Percentiles rank a stretch among this genome's conserved stretches.
Evolutionary conservation across 64 coral and sea anemone species (phyloP).

Genomic region (Stylophora pistillata): DNA sequence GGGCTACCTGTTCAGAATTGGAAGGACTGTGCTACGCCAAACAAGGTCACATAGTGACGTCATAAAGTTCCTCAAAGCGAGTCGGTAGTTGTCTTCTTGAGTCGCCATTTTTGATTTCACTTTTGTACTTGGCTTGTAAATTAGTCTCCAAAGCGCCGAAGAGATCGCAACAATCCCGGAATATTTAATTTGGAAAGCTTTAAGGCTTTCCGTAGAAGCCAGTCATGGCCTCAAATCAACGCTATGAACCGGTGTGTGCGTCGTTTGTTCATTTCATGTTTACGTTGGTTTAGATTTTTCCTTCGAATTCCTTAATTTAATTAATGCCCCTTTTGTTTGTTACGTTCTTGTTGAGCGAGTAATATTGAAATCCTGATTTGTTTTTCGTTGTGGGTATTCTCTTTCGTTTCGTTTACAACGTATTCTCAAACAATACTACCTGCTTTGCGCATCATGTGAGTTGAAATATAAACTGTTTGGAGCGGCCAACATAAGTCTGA

Average conservation of each 20-base stretch:
- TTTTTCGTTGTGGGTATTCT: no score
- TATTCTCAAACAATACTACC: no score
- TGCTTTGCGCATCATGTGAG: no score
- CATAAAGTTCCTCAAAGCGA: conserved; percentile 5
- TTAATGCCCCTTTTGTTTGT: not conserved
- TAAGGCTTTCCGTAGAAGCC: conserved; percentile 27
- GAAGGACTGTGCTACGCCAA: not conserved
- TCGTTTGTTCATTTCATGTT: not conserved
- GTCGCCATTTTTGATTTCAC: conserved; percentile 5
- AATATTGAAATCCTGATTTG: not conserved
- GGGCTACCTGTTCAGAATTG: no score
- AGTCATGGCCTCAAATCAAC: conserved; percentile 57
- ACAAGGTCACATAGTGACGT: conserved; percentile 8
- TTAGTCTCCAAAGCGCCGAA: not conserved
- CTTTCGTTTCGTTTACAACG: no score
- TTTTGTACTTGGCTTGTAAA: not conserved
- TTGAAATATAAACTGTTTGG: no score
- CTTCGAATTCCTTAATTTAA: not conserved
- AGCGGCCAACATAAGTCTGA: no score
- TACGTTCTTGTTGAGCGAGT: not conserved
- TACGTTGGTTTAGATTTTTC: not conserved
- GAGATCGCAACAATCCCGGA: not conserved
- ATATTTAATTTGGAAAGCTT: not conserved
- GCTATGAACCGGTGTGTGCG: conserved; percentile 56
- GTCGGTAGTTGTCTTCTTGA: not conserved